Base-by-base conservation (phyloP, 2,113 vertebrate genomes). In the Brachypteracias leptosomus region DNA sequence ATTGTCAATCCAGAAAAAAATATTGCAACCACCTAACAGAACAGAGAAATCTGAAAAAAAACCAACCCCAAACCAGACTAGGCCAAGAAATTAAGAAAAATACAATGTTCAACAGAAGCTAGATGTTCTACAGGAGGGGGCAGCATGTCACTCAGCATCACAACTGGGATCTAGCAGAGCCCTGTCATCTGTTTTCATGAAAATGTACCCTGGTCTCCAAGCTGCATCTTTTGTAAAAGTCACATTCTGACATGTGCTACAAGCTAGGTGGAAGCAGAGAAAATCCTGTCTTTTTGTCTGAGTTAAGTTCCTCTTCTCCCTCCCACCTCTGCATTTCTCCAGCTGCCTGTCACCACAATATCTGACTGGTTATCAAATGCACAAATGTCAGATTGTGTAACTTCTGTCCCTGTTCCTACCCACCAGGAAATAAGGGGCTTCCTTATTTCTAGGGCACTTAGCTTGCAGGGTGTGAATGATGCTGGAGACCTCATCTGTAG, bases 231-330 rank as follows among this genome's bases (percentile, higher is more conserved):
- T 85, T 82, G 38, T 51, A 24, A 36, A 85, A 90, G 35, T 44
- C 40, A 42, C 0, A 0, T 59, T 65, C 68, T 86, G 51, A 44
- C 22, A 29, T 13, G 31, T 1, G 6, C 38, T 31, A 51, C 40
- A 58, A 72, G 16, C 15, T 58, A 62, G 52, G 44, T 28, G 5
- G 6, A 36, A 87, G 68, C 28, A 75, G 16, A 81, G 25, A 38
- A 91, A 92, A 85, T 6, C 62, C 0, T 1, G 0, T 40, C 17
- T 42, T 13, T 46, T 86, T 42, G 35, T 26, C 42, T 29, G 13
- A 63, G 20, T 66, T 63, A 78, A 72, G 20, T 8, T 74, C 16
- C 40, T 24, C 14, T 51, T 13, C 76, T 57, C 38, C 22, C 47
- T 66, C 13, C 16, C 11, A 6, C 31, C 29, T 63, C 68, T 59